A percentile compares a stretch with the other conserved stretches of the same genome.
phyloP scores from a whole-genome alignment of 35 echinoderm and acorn worm genomes.

The Lytechinus pictus region DNA sequence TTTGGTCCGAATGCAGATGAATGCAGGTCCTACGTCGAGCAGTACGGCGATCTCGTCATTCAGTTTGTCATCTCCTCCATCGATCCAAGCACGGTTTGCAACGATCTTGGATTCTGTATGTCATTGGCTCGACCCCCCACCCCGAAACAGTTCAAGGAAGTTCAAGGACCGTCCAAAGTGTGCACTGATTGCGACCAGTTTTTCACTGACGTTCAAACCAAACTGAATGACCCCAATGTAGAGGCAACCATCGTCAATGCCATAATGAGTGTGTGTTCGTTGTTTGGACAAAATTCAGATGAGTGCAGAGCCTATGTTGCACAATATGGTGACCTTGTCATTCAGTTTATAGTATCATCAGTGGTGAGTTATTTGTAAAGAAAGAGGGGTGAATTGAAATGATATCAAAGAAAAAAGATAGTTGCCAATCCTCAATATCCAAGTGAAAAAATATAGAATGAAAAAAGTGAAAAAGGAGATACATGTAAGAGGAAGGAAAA shows the following conservation, averaged over 20 bases:
- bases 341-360: constrained; percentile 40
- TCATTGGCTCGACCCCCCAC: neutral
- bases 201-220: neutral
- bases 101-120: constrained; percentile 14
- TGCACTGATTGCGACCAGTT: neutral
- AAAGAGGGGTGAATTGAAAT: neutral
- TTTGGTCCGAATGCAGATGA: constrained; percentile 1
- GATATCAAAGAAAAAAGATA: too few species aligned
- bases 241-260: constrained; percentile 36
- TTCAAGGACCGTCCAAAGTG: neutral
- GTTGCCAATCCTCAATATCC: too few species aligned
- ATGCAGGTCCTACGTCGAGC: constrained; percentile 6
- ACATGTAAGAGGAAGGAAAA: neutral
- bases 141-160: neutral
- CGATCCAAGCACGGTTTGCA: constrained; percentile 21
- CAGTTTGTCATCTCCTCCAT: neutral
- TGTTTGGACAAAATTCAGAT: neutral
- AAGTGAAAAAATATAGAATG: too few species aligned
- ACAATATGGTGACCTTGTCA: constrained; percentile 22
- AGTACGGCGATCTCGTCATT: neutral
- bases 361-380: constrained; percentile 11
- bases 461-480: too few species aligned
- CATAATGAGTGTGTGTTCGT: neutral
- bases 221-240: neutral
- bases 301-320: constrained; percentile 8